Evolutionary conservation across 2,113 vertebrate genomes (phyloP), one percentile per base, ranked within the genome.

Genomic region (Glareola pratincola): DNA sequence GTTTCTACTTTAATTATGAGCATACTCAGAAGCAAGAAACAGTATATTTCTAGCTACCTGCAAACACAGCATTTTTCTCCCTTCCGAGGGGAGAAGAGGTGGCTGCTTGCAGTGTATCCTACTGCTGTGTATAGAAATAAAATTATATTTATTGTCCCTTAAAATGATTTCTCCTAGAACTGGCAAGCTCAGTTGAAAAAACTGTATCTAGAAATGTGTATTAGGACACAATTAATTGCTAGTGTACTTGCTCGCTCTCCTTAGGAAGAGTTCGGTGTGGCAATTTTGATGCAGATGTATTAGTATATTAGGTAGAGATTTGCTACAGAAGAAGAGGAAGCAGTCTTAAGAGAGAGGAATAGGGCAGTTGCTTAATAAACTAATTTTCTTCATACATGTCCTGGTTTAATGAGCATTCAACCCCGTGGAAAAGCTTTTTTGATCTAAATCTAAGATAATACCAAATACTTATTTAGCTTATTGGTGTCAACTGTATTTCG

Each of bases 91-190:
- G 57, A 85, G 77, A 50, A 66, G 73, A 51, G 23, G 41, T 91
- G 36, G 50, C 63, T 88, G 90, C 89, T 78, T 48, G 6, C 60
- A 53, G 43, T 63, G 41, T 47, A 51, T 92, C 62, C 84, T 67
- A 81, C 27, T 88, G 85, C 77, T 92, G 60, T 59, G 63, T 74
- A 43, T 17, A 90, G 93, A 96, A 94, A 95, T 95, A 94, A 90
- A 97, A 51, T 56, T 78, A 36, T 94, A 67, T 96, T 94, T 95
- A 95, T 92, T 95, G 71, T 88, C 73, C 67, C 57, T 92, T 89
- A 84, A 93, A 84, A 85, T 68, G 12, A 96, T 88, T 95, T 95
- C 77, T 53, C n/a, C 54, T 50, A 83, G 66, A 96, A 96, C 45
- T 95, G 89, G 84, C 92, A 90, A 92, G 71, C 84, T 91, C 67